Evolutionary conservation across 2,888 invertebrate genomes (phyloP).

Genomic region (Rhabditophanes sp.): DNA sequence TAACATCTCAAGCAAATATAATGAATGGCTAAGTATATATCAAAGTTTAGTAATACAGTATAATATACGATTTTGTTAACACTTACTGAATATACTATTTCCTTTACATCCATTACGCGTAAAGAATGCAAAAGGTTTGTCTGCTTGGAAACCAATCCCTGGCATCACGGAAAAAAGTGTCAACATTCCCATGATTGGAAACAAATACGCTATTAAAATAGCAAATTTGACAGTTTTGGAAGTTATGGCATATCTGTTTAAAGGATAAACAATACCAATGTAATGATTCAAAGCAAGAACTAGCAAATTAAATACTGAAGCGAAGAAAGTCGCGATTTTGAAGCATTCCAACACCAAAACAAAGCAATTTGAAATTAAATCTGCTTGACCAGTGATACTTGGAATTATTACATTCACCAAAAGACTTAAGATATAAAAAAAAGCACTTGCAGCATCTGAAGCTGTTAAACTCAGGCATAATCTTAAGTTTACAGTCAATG

Average conservation of each 20-base stretch:
- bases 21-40: too few relatives aligned
- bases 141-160: conserved; percentile 26
- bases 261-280: conserved; percentile 54
- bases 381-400: conserved; percentile 8
- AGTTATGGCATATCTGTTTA: conserved; percentile 38
- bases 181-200: conserved; percentile 22
- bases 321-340: conserved; percentile 47
- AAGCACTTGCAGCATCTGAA: conserved; percentile 30
- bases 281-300: conserved; percentile 57
- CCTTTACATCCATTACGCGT: conserved; percentile 20
- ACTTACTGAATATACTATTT: conserved; percentile 18
- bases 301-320: conserved; percentile 54
- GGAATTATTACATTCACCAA: conserved; percentile 29
- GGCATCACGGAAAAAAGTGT: conserved; percentile 23
- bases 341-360: conserved; percentile 30
- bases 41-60: too few relatives aligned
- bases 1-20: too few relatives aligned
- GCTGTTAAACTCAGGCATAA: conserved; percentile 31
- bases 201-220: conserved; percentile 19
- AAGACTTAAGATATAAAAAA: conserved; percentile 32
- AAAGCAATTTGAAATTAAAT: conserved; percentile 28
- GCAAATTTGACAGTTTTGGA: conserved; percentile 14
- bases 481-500: conserved; percentile 33
- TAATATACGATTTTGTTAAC: too few relatives aligned
- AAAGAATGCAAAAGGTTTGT: conserved; percentile 28